Conservation (phyloP, 53 echinoderm and acorn worm genomes). For the Holothuria leucospilota region DNA sequence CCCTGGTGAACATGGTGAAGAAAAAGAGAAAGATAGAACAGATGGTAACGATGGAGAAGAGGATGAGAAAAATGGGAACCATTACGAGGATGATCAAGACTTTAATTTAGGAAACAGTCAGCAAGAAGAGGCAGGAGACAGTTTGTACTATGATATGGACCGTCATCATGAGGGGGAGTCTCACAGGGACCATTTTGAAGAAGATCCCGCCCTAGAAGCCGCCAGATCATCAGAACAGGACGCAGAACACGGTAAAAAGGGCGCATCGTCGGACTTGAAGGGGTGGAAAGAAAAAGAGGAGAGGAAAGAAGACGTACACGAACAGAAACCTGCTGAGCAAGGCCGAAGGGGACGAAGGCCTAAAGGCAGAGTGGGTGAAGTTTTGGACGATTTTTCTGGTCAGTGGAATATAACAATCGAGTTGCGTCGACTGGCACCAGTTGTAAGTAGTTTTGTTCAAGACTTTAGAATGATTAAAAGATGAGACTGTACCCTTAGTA, state of each 20-base stretch:
- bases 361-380: not conserved
- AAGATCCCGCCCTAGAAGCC: too few relatives aligned
- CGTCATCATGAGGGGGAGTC: not conserved
- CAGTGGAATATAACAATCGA: slow-evolving; percentile 34
- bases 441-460: not conserved
- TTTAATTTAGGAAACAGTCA: not conserved
- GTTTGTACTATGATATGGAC: not conserved
- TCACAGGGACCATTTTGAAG: too few relatives aligned
- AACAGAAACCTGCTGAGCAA: not conserved
- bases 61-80: not conserved
- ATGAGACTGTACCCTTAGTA: too few relatives aligned
- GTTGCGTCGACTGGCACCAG: slow-evolving; percentile 30
- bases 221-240: not conserved
- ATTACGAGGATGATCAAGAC: not conserved
- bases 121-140: slow-evolving; percentile 1
- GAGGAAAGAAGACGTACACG: not conserved
- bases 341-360: not conserved
- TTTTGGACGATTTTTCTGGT: slow-evolving; percentile 18
- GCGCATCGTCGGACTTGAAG: too few relatives aligned
- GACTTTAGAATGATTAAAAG: too few relatives aligned
- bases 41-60: too few relatives aligned
- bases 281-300: not conserved
- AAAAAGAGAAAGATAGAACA: not conserved
- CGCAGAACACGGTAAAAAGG: not conserved
- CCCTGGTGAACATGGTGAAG: not conserved